phyloP scores from a whole-genome alignment of 2,888 invertebrate species.

The Belgica antarctica region DNA sequence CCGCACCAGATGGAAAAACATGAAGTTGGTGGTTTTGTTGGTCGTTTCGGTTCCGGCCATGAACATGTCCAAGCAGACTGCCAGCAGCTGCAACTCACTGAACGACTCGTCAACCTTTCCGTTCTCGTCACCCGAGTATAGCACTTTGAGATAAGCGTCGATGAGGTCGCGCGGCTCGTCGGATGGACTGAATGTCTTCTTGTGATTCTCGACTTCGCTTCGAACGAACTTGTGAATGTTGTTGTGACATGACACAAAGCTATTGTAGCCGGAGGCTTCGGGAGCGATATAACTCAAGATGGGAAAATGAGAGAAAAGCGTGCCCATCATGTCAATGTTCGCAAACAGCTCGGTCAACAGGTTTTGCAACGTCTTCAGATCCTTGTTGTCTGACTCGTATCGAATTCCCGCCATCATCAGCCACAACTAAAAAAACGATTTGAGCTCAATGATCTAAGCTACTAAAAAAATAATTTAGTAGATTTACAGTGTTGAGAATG shows the following conservation, averaged over 20 bases:
- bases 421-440: too few species aligned
- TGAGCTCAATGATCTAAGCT: too few species aligned
- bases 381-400: slow-evolving; percentile 67
- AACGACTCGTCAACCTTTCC: slow-evolving; percentile 55
- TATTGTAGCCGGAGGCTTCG: slow-evolving; percentile 71
- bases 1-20: slow-evolving; percentile 70
- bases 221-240: slow-evolving; percentile 71
- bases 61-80: slow-evolving; percentile 81
- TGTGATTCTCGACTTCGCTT: slow-evolving; percentile 70
- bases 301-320: slow-evolving; percentile 77
- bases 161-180: slow-evolving; percentile 73
- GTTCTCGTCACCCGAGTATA: slow-evolving; percentile 61
- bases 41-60: slow-evolving; percentile 87
- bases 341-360: slow-evolving; percentile 67
- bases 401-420: slow-evolving; percentile 77
- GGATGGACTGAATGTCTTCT: slow-evolving; percentile 61
- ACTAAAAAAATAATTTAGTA: too few species aligned
- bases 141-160: slow-evolving; percentile 72
- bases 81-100: slow-evolving; percentile 72
- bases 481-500: slow-evolving; percentile 72
- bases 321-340: slow-evolving; percentile 77
- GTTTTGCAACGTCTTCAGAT: slow-evolving; percentile 65
- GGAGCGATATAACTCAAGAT: slow-evolving; percentile 70
- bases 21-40: slow-evolving; percentile 73
- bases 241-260: slow-evolving; percentile 69